A percentile compares a stretch with the other conserved stretches of the same genome.
phyloP scores from a whole-genome alignment of 2,797 vertebrate species.

The Spheniscus humboldti region DNA sequence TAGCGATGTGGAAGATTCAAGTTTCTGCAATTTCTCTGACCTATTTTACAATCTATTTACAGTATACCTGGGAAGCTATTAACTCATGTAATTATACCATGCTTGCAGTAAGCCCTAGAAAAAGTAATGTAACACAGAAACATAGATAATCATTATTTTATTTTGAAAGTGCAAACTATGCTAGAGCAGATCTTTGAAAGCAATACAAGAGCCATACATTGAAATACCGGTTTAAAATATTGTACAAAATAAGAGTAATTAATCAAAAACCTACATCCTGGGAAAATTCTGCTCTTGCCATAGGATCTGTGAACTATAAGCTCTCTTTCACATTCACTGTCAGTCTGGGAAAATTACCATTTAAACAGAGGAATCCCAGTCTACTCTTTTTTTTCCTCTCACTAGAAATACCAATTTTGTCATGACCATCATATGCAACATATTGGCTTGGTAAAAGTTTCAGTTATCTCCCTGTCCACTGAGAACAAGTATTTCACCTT shows the following conservation, averaged over 20 bases:
- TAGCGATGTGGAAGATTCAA: not conserved
- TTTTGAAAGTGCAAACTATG: not conserved
- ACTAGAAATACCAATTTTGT: not conserved
- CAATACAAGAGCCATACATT: not conserved
- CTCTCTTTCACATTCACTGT: not conserved
- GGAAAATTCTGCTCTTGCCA: not conserved
- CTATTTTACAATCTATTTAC: constrained; percentile 34
- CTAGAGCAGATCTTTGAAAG: not conserved
- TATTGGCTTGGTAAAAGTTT: not conserved
- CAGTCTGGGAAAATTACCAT: not conserved
- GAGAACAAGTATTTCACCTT: not conserved
- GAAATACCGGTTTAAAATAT: not conserved
- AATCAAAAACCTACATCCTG: not conserved
- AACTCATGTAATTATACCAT: constrained; percentile 1
- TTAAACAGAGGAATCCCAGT: not conserved
- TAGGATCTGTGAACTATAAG: not conserved
- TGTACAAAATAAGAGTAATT: not conserved
- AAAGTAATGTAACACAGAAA: constrained; percentile 26
- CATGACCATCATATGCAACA: not conserved
- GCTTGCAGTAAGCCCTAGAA: not conserved
- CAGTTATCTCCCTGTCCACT: not conserved
- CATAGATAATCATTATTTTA: not conserved
- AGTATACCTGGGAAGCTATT: constrained; percentile 25
- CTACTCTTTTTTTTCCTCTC: not conserved
- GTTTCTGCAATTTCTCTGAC: not conserved